phyloP scores from a whole-genome alignment of 2,113 vertebrate species.

The Odobenus rosmarus region DNA sequence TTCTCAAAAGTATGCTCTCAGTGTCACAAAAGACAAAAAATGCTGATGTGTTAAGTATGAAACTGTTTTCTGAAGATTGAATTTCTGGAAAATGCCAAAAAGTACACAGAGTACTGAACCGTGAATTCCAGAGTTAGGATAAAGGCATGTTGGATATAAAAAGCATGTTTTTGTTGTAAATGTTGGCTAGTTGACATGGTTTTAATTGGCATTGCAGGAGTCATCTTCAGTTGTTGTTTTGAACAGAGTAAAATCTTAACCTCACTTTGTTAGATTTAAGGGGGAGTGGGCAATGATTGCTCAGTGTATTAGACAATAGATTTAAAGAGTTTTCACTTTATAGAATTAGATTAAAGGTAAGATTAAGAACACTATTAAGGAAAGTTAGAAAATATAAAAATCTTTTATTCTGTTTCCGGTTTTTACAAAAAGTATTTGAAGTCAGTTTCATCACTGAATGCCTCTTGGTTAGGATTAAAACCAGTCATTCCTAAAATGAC shows the following conservation, averaged over 20 bases:
- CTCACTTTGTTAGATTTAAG: constrained; percentile 1
- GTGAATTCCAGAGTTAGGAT: constrained; percentile 81
- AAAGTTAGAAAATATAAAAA: constrained; percentile 39
- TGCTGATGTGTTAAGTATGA: constrained; percentile 72
- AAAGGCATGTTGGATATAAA: constrained; percentile 79
- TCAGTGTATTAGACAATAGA: background rate
- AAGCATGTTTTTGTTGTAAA: constrained; percentile 81
- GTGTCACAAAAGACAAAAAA: constrained; percentile 78
- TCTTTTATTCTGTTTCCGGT: constrained; percentile 32
- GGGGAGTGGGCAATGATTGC: background rate
- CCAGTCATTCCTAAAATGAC: constrained; percentile 10
- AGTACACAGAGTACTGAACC: constrained; percentile 83
- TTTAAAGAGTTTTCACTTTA: background rate
- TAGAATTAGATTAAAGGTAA: background rate
- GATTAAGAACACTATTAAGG: background rate
- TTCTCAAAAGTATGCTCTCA: constrained; percentile 48
- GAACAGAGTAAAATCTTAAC: background rate
- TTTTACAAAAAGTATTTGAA: constrained; percentile 8
- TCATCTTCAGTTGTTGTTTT: constrained; percentile 78
- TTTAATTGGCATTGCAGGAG: constrained; percentile 66
- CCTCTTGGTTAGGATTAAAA: constrained; percentile 17
- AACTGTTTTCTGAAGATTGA: constrained; percentile 63
- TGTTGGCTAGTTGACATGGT: constrained; percentile 67
- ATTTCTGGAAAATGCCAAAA: constrained; percentile 78
- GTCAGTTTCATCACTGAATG: background rate